phyloP scores from a whole-genome alignment of 2,888 invertebrate species.

The Amiota minor region DNA sequence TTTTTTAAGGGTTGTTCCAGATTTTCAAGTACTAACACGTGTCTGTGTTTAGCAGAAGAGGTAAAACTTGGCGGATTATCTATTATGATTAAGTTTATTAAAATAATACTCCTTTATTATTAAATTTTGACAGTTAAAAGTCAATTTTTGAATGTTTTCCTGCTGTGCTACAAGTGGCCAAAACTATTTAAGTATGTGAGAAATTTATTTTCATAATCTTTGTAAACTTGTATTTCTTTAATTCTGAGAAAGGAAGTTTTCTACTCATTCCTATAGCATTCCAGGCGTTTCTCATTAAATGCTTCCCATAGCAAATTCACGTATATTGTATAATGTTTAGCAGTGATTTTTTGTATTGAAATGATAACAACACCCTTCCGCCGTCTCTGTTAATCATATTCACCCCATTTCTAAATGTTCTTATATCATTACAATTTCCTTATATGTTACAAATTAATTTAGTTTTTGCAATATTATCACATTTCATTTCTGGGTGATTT shows the following conservation, averaged over 20 bases:
- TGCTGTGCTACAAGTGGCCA: slow-evolving; percentile 8
- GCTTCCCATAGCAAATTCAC: slow-evolving; percentile 23
- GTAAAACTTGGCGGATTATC: slow-evolving; percentile 14
- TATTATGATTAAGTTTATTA: slow-evolving; percentile 18
- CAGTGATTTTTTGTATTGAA: too few relatives aligned
- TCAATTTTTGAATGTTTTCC: neutral
- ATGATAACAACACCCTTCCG: too few relatives aligned
- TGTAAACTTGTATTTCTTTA: neutral
- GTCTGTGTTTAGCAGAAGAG: slow-evolving; percentile 59
- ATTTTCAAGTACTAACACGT: slow-evolving; percentile 64
- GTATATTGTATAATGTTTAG: neutral
- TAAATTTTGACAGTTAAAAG: neutral
- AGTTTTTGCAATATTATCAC: neutral
- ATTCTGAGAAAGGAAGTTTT: neutral
- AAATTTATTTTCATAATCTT: too few relatives aligned
- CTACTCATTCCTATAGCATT: neutral
- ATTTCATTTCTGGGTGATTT: slow-evolving; percentile 2
- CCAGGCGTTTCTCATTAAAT: slow-evolving; percentile 14
- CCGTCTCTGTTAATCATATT: neutral
- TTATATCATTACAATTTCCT: neutral
- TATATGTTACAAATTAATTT: slow-evolving; percentile 4
- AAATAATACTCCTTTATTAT: slow-evolving; percentile 6
- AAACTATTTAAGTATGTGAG: neutral
- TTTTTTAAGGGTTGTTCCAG: slow-evolving; percentile 2
- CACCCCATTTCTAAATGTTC: neutral